Percentiles rank a stretch among this genome's conserved stretches.
Conservation (phyloP, 2,797 vertebrate genomes). For the Stomatorhinus walkeri region DNA sequence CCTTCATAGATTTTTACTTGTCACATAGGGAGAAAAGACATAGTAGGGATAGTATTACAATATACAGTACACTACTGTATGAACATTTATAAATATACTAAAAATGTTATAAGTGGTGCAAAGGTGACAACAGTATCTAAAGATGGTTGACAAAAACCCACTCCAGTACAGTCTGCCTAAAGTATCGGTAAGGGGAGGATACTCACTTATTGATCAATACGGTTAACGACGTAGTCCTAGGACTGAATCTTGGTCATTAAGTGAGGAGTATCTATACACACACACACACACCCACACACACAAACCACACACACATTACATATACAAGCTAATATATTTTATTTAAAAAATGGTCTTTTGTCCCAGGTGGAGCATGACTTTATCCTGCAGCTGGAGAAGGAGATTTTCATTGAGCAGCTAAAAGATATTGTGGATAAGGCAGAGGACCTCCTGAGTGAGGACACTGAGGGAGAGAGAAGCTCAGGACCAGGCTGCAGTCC, state of each 20-base stretch:
- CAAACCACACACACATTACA: background rate
- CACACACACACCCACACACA: background rate
- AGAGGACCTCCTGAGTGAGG: constrained; percentile 92
- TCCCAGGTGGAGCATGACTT: constrained; percentile 91
- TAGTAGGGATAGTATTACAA: background rate
- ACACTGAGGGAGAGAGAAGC: constrained; percentile 75
- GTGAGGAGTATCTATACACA: background rate
- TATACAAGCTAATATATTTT: background rate
- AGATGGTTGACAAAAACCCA: background rate
- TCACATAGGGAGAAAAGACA: background rate
- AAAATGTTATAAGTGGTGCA: background rate
- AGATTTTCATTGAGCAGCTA: constrained; percentile 94
- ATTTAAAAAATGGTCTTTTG: background rate
- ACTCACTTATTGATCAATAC: background rate
- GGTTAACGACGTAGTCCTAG: background rate
- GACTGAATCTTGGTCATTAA: background rate
- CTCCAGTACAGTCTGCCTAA: background rate
- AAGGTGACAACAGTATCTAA: background rate
- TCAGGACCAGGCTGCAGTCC: constrained; percentile 72
- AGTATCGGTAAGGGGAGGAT: background rate
- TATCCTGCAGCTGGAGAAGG: constrained; percentile 84
- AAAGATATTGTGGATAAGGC: constrained; percentile 98
- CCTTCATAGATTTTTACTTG: background rate
- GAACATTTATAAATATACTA: background rate
- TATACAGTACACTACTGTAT: background rate